Base-by-base conservation (phyloP, 2,888 invertebrate species). In the Notodonta dromedarius region DNA sequence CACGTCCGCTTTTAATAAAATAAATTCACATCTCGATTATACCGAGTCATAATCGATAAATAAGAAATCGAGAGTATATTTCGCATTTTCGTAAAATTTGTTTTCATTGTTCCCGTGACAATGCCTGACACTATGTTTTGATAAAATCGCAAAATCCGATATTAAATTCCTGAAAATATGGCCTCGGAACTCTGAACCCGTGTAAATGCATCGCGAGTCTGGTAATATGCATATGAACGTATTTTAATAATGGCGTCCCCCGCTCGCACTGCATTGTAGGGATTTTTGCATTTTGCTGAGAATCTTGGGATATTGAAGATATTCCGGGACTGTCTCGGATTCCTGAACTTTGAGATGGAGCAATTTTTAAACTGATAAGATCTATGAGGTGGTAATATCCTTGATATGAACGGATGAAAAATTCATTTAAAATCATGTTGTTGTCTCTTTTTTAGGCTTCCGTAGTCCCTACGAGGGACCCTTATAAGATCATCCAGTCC, bases 231-330 rank as follows among this genome's bases (percentile, higher is more conserved):
- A 56, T 44, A 9, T n/a, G 42, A 44, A 56, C 2, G n/a, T 63
- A 70, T 73, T 69, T 67, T 56, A 70, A 71, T 68, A 73, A 59
- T 63, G 69, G 16, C 24, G 6, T 24, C 51, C 59, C 59, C 46
- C 58, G 59, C 51, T 59, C 13, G 42, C 59, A 39, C 50, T 62
- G 73, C 66, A 76, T 80, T 79, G 79, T 79, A 62, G 66, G 76
- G 76, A 82, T 83, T 85, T 84, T 83, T 80, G 76, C 82, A 84
- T 83, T 78, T 77, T 73, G 78, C 78, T 79, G 66, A 63, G 69
- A 69, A 77, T 71, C 68, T 70, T 58, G 63, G 57, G 65, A 71
- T 78, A 82, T 77, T 61, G 55, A 57, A 56, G 67, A 72, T 74
- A 77, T 74, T 76, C 74, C 76, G 67, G 71, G 68, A 67, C 61